phyloP scores from a whole-genome alignment of 2,797 vertebrate genomes.

The Salmo trutta region DNA sequence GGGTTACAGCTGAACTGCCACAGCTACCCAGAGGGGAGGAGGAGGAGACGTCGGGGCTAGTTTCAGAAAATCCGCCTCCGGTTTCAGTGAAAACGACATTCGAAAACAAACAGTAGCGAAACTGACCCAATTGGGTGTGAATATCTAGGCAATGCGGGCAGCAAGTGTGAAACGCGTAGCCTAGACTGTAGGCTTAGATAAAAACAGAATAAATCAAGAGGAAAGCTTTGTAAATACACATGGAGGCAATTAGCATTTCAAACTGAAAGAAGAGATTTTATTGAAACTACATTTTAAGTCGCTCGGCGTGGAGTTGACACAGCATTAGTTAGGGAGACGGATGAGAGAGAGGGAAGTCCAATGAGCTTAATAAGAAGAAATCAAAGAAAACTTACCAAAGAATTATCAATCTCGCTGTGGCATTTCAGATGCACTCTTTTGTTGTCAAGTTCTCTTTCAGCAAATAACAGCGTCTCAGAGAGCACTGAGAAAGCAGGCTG shows the following conservation, averaged over 20 bases:
- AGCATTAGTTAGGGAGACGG: neutral
- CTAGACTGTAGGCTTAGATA: neutral
- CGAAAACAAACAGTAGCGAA: conserved; percentile 15
- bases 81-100: conserved; percentile 19
- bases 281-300: neutral
- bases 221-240: neutral
- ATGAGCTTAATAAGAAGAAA: neutral
- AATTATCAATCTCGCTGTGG: neutral
- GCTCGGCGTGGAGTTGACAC: neutral
- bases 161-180: neutral
- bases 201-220: neutral
- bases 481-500: neutral
- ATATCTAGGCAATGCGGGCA: neutral
- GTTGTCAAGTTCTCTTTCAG: neutral
- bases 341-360: neutral
- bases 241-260: neutral
- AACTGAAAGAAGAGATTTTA: neutral
- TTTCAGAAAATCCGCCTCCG: neutral
- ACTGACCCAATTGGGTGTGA: conserved; percentile 27
- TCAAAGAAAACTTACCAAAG: conserved; percentile 27
- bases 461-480: neutral
- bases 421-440: neutral
- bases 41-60: neutral
- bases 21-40: conserved; percentile 32
- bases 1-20: conserved; percentile 51